phyloP scores from a whole-genome alignment of 2,888 invertebrate species.

The Hesperia comma region DNA sequence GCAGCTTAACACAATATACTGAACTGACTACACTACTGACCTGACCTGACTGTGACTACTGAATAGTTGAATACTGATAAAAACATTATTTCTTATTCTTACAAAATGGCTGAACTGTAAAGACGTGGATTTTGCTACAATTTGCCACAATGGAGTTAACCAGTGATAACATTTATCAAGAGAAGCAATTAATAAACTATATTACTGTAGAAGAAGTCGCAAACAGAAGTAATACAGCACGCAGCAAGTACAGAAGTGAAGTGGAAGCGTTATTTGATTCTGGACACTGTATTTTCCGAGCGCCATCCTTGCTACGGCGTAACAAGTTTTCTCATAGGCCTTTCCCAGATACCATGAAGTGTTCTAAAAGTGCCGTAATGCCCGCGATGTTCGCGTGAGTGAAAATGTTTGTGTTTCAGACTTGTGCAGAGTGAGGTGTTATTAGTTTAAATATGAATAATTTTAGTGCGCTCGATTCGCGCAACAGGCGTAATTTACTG shows the following conservation, averaged over 20 bases:
- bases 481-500: conserved; percentile 59
- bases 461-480: conserved; percentile 56
- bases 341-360: conserved; percentile 58
- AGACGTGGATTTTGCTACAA: conserved; percentile 71
- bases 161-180: conserved; percentile 61
- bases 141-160: conserved; percentile 76
- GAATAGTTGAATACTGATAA: too few relatives aligned
- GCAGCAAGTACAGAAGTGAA: conserved; percentile 43
- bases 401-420: conserved; percentile 61
- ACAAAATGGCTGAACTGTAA: conserved; percentile 82
- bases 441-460: conserved; percentile 61
- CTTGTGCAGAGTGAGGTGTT: conserved; percentile 50
- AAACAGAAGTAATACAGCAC: conserved; percentile 60
- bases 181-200: conserved; percentile 62
- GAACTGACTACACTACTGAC: too few relatives aligned
- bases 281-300: conserved; percentile 55
- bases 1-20: too few relatives aligned
- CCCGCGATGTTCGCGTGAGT: conserved; percentile 56
- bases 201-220: conserved; percentile 54
- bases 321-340: conserved; percentile 60
- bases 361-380: conserved; percentile 49
- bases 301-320: conserved; percentile 55
- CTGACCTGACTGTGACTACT: too few relatives aligned
- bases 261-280: conserved; percentile 51
- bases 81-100: conserved; percentile 48